Percentiles rank a stretch among this genome's conserved stretches.
phyloP scores from a whole-genome alignment of 1,140 invertebrate species.

The Calosoma granatense region DNA sequence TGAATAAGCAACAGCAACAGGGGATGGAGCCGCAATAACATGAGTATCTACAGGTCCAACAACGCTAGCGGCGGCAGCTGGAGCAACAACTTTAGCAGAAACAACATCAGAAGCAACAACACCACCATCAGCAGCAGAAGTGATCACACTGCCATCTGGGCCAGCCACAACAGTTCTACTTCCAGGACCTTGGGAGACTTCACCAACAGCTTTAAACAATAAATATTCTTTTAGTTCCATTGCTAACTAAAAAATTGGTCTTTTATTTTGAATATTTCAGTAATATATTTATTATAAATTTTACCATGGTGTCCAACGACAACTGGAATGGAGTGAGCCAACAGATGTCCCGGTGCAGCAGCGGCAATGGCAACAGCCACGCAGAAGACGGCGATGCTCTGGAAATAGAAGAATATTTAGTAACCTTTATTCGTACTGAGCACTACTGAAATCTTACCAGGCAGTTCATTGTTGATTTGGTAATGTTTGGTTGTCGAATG shows the following conservation, averaged over 20 bases:
- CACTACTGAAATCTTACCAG: not conserved
- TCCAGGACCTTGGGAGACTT: slow-evolving; percentile 14
- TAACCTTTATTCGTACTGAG: too few species aligned
- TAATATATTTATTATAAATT: not conserved
- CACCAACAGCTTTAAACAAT: not conserved
- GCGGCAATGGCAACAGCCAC: not conserved
- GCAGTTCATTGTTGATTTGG: not conserved
- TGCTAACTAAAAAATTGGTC: not conserved
- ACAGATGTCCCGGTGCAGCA: not conserved
- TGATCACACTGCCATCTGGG: slow-evolving; percentile 20
- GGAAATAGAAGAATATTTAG: not conserved
- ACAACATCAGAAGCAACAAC: not conserved
- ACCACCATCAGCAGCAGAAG: slow-evolving; percentile 2
- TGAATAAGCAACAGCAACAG: too few species aligned
- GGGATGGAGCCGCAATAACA: too few species aligned
- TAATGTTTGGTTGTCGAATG: not conserved
- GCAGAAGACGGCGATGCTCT: not conserved
- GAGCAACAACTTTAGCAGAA: slow-evolving; percentile 1
- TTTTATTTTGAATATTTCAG: not conserved
- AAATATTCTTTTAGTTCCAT: slow-evolving; percentile 6
- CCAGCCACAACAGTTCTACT: slow-evolving; percentile 16
- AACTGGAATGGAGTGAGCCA: slow-evolving; percentile 2
- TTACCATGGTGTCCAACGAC: not conserved
- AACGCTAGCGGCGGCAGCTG: not conserved
- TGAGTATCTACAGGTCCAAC: not conserved